phyloP scores from a whole-genome alignment of 2,888 invertebrate species.

The Agrochola circellaris region DNA sequence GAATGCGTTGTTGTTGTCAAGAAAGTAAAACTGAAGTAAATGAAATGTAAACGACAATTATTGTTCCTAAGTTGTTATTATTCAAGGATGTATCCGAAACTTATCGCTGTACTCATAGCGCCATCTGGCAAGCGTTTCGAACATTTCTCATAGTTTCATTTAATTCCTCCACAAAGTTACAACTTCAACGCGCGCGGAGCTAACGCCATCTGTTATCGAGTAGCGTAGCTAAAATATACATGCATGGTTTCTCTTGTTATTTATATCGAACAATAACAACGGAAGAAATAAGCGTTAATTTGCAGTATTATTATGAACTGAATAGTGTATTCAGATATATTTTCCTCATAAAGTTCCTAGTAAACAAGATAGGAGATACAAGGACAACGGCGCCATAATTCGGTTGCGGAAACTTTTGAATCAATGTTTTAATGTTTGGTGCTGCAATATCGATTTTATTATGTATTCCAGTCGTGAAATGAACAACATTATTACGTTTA shows the following conservation, averaged over 20 bases:
- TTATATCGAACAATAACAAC: background rate
- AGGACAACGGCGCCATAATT: constrained; percentile 45
- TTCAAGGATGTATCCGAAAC: background rate
- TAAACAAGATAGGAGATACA: constrained; percentile 33
- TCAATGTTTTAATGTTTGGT: constrained; percentile 19
- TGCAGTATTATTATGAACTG: background rate
- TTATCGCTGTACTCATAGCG: constrained; percentile 42
- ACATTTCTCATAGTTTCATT: constrained; percentile 11
- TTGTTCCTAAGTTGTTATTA: background rate
- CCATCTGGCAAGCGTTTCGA: constrained; percentile 68
- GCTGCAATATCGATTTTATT: constrained; percentile 40
- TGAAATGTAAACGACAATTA: constrained; percentile 27
- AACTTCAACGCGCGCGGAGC: background rate
- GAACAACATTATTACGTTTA: constrained; percentile 18
- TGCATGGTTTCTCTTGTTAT: background rate
- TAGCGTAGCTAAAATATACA: constrained; percentile 65
- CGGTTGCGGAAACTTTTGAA: constrained; percentile 40
- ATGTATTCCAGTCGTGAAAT: constrained; percentile 26
- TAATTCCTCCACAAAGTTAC: background rate
- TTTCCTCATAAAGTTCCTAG: constrained; percentile 34
- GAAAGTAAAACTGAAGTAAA: constrained; percentile 28
- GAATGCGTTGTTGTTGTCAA: constrained; percentile 22
- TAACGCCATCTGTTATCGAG: constrained; percentile 75
- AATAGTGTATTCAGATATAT: constrained; percentile 21
- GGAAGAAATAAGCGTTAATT: background rate